Base-by-base conservation (phyloP, 2,113 vertebrate genomes). In the Podarcis raffonei region DNA sequence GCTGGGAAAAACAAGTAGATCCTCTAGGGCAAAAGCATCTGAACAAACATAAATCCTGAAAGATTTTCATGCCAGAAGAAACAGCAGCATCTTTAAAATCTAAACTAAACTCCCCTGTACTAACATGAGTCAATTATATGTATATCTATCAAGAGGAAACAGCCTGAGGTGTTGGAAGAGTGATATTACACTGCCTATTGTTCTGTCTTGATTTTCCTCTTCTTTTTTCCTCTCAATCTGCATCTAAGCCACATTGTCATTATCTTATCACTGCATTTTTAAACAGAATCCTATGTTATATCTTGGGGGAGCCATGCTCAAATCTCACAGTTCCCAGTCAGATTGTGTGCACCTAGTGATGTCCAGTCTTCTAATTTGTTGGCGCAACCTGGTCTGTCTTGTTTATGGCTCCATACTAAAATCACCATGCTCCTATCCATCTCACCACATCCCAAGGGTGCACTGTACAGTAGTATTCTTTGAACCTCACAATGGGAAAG, bases 21-120 rank as follows among this genome's bases (percentile, higher is more conserved):
- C 59, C 25, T 77, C 15, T 27, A 77, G 42, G 48, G 69, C 22
- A 59, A 66, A 59, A 86, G 57, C 16, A 39, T 20, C 27, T 86
- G 35, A 78, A 86, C 23, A 66, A 77, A 66, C 74, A 85, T 65
- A 86, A 77, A 78, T 42, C 37, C 84, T n/a, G 59, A 77, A 86
- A 77, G 74, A 27, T 66, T 86, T 78, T 77, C 74, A 78, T n/a
- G 74, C 74, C 84, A 78, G 32, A 77, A 85, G 57, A 85, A 77
- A 77, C 72, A 65, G 13, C 57, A 86, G 74, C 84, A 78, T 48
- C 35, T 86, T 66, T 66, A 65, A 71, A 69, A 74, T 18, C 32
- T 6, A n/a, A 74, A 32, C 35, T 35, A 25, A 15, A 69, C 5
- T 83, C 37, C 37, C 37, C 37, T 78, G 37, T 18, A 35, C n/a